Base-by-base conservation (phyloP, 37 sponge, comb jelly and placozoan species). In the Crambe crambe region DNA sequence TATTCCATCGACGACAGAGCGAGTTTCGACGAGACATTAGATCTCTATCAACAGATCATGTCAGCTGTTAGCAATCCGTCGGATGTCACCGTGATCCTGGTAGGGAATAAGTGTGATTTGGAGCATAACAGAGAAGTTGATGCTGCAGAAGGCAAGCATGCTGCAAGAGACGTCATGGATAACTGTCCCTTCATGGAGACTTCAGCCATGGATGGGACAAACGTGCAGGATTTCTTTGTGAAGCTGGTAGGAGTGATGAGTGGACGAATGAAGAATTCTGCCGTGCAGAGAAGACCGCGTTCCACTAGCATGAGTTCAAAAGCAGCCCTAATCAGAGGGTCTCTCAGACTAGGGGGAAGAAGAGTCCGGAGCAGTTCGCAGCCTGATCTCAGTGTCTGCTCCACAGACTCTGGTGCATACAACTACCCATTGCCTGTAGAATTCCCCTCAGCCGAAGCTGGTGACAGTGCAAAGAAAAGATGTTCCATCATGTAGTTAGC, bases 51-150 rank as follows among this genome's bases (percentile, higher is more conserved):
- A 58, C 83, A 92, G 35, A 84, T 92, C 25, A 65, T 67, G 20
- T 81, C 84, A 30, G 34, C 39, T 2, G 68, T 80, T 5, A 83
- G 58, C 37, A 58, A 59, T 59, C 64, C 81, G 0, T 38, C 76
- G 4, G 75, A 88, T 29, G 47, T 88, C 20, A 61, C 85, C 0
- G 86, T 92, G 15, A 69, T 92, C 10, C 69, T 92, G 25, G 86
- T 92, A 0, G 93, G 93, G 2, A 92, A 92, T 79, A 92, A 92
- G 34, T 81, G 89, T 60, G 93, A 92, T 37, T 61, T 92, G 35
- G 72, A 76, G 5, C 77, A 76, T 44, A 34, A 76, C 31, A 75
- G 93, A 56, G 85, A 74, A 57, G 86, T 92, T n/a, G 72, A 76
- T 0, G 72, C 51, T 10, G 41, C 56, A 34, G 93, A 92, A 59